phyloP scores from a whole-genome alignment of 2,888 invertebrate genomes.

The Thelaira solivaga region DNA sequence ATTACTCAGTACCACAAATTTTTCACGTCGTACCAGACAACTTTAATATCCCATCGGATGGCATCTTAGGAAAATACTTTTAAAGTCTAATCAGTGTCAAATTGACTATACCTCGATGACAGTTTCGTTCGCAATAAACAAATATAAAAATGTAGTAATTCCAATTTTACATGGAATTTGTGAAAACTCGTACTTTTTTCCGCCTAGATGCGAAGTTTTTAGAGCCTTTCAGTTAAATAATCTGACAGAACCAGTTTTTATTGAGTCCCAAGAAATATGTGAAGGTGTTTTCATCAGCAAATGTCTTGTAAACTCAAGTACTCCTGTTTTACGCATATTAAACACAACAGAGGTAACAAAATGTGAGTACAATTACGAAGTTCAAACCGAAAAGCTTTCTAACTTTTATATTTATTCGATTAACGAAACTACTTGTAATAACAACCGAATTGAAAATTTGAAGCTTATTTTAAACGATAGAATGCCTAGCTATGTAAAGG shows the following conservation, averaged over 20 bases:
- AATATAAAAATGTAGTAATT: not conserved
- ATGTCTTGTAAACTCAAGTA: not conserved
- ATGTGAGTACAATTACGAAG: not conserved
- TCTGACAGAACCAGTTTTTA: not conserved
- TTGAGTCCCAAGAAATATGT: not conserved
- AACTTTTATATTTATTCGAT: not conserved
- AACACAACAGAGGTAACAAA: not conserved
- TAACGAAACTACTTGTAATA: not conserved
- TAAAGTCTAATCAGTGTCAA: constrained; percentile 14
- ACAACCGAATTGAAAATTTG: not conserved
- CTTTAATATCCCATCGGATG: constrained; percentile 21
- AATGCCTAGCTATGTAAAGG: too few relatives aligned
- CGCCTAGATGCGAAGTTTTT: not conserved
- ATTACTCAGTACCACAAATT: constrained; percentile 1
- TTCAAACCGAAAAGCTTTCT: not conserved
- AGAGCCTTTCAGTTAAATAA: not conserved
- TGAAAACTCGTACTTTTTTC: constrained; percentile 2
- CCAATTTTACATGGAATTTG: constrained; percentile 14
- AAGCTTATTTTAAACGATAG: too few relatives aligned
- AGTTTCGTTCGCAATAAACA: constrained; percentile 11
- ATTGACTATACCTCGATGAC: constrained; percentile 1
- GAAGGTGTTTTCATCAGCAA: not conserved
- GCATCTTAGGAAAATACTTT: constrained; percentile 35
- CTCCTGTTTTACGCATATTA: not conserved
- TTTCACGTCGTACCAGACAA: constrained; percentile 21